Percentiles rank a stretch among this genome's conserved stretches.
These are phyloP conservation scores for Orchesella cincta DNA, from an alignment of 1,140 invertebrate species.

Conservation along the genomic window DNA sequence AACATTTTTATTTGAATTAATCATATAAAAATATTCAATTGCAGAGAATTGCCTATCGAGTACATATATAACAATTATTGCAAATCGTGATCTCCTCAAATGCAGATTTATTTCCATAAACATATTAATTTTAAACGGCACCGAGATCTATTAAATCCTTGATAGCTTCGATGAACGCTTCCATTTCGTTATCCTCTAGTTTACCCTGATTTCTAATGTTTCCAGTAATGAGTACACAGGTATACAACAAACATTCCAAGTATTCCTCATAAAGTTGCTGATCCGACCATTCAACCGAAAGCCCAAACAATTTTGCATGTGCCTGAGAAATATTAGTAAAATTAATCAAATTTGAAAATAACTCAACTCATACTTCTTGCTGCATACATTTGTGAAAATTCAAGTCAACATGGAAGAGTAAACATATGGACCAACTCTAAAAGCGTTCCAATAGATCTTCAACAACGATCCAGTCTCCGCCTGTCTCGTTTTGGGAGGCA, in stretches of 20 bases:
- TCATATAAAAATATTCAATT: too few relatives aligned
- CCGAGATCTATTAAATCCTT: background rate
- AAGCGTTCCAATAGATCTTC: conserved; percentile 9
- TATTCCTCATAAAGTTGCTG: conserved; percentile 14
- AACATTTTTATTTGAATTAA: too few relatives aligned
- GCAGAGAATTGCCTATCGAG: too few relatives aligned
- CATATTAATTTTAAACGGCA: too few relatives aligned
- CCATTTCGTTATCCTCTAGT: background rate
- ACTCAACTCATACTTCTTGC: too few relatives aligned
- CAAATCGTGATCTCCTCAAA: too few relatives aligned
- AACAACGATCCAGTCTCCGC: background rate
- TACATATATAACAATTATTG: too few relatives aligned
- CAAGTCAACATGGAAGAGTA: too few relatives aligned
- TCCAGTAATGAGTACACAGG: conserved; percentile 19
- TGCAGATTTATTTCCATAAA: too few relatives aligned
- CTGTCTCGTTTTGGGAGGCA: conserved; percentile 15
- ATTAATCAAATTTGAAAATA: too few relatives aligned
- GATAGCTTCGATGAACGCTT: conserved; percentile 1
- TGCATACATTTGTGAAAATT: too few relatives aligned
- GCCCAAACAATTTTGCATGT: background rate
- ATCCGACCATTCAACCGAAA: background rate
- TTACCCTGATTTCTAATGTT: background rate
- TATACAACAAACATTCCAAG: background rate
- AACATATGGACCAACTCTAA: background rate
- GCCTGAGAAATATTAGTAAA: too few relatives aligned